phyloP scores from a whole-genome alignment of 2,113 vertebrate genomes.

The Phoxinus phoxinus region DNA sequence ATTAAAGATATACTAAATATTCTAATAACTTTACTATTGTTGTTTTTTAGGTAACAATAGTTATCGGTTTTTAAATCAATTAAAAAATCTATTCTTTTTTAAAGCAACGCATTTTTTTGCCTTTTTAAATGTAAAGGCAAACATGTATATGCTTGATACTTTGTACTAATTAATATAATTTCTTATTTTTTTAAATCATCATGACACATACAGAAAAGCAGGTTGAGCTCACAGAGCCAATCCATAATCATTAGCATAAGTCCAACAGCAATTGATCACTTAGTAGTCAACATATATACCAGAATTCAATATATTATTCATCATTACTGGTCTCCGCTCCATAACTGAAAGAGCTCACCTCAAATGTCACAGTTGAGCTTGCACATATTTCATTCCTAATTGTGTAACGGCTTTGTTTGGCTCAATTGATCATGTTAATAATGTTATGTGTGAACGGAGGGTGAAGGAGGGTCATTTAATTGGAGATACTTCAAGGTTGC shows the following conservation, averaged over 20 bases:
- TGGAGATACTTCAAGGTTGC: constrained; percentile 49
- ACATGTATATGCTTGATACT: too few relatives aligned
- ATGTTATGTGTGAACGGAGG: constrained; percentile 57
- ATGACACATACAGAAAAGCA: not conserved
- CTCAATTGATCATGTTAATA: constrained; percentile 66
- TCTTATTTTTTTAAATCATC: too few relatives aligned
- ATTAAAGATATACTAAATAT: too few relatives aligned
- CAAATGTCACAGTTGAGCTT: not conserved
- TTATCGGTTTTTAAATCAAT: too few relatives aligned
- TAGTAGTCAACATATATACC: not conserved
- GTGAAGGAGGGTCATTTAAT: constrained; percentile 41
- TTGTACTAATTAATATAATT: not conserved
- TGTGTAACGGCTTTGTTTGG: constrained; percentile 42
- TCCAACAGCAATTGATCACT: not conserved
- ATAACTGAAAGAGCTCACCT: not conserved
- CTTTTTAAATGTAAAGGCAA: too few relatives aligned
- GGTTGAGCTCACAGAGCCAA: not conserved
- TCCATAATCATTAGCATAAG: not conserved
- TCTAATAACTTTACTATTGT: too few relatives aligned
- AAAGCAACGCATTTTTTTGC: too few relatives aligned
- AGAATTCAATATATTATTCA: not conserved
- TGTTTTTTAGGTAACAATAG: too few relatives aligned
- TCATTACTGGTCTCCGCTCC: not conserved
- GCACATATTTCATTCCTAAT: constrained; percentile 58
- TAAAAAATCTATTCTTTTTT: too few relatives aligned